Base-by-base conservation (phyloP, 1,140 invertebrate genomes). In the Neodiprion pinetum region DNA sequence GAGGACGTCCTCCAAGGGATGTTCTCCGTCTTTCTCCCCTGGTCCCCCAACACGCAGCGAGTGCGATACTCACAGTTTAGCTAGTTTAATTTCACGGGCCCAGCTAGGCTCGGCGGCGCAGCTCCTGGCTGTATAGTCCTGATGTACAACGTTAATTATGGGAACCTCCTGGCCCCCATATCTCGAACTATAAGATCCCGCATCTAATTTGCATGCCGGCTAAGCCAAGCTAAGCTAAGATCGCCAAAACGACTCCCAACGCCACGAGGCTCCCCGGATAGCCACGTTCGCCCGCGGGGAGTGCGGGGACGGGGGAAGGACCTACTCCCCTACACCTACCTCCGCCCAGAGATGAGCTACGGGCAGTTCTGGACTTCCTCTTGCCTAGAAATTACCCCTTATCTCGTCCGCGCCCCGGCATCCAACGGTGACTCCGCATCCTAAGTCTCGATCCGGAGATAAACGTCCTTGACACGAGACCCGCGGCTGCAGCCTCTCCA, bases 391-490 rank as follows among this genome's bases (percentile, higher is more conserved):
- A 86, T 86, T 85, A 85, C 80, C 85, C 83, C 84, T 86, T 86
- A 86, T 86, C 85, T 86, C 28, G 5, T 5, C 78, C 80, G 76
- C 78, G 75, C 77, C 76, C 80, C 28, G 28, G 28, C 28, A 40
- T 40, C 28, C 84, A 86, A 83, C 79, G 85, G 80, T 79, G 78
- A 73, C 77, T 76, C 82, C 78, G 79, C 79, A 79, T 71, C 50
- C 83, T 82, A 81, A 86, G 85, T 86, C 83, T 83, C 84, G 83
- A 85, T 86, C 83, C 83, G 81, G 80, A 86, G 84, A 86, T 86
- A 84, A 85, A 86, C 84, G 77, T 79, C 71, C 48, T 69, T 74
- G 75, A 76, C 79, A 17, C 23, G 2, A 0, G 68, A 8, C 14
- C 68, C 68, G 68, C 28, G 28, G 28, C 28, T 40, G 28, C 28